Evolutionary conservation across 2,113 vertebrate species (phyloP).

Genomic region (Elaphurus davidianus): DNA sequence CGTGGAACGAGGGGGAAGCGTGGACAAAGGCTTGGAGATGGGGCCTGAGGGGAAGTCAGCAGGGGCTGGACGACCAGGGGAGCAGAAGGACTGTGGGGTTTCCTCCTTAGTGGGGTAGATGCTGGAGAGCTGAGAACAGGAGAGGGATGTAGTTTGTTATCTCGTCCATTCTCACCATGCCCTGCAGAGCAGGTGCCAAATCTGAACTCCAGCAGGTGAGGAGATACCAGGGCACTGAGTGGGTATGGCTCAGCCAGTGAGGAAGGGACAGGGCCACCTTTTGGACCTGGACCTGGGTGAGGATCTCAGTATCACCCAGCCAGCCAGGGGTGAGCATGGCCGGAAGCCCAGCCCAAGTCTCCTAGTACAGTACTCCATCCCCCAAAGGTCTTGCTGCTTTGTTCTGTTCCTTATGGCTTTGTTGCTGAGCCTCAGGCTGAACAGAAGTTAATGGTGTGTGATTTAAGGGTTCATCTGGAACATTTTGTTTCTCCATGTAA

Average conservation of each 20-base stretch:
- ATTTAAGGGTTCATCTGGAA: not conserved
- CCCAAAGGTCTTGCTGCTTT: not conserved
- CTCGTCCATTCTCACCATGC: not conserved
- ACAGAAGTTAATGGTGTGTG: not conserved
- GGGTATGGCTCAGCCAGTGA: not conserved
- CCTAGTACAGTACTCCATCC: not conserved
- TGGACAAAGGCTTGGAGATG: not conserved
- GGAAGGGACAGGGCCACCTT: not conserved
- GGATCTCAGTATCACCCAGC: not conserved
- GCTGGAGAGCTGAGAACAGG: not conserved
- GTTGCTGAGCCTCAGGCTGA: not conserved
- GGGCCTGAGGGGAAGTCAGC: not conserved
- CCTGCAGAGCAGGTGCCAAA: not conserved
- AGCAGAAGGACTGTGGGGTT: too few species aligned
- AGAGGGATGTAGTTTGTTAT: rapidly evolving
- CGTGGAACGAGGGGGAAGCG: rapidly evolving
- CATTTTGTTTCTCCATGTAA: slow-evolving; percentile 26
- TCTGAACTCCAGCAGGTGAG: not conserved
- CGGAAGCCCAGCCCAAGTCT: not conserved
- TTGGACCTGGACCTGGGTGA: not conserved
- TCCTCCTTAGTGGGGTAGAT: not conserved
- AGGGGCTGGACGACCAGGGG: not conserved
- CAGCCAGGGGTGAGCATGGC: rapidly evolving
- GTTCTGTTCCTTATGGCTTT: not conserved
- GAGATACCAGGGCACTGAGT: not conserved